Conservation (phyloP, 2,113 vertebrate species). For the Bubo blakistoni region DNA sequence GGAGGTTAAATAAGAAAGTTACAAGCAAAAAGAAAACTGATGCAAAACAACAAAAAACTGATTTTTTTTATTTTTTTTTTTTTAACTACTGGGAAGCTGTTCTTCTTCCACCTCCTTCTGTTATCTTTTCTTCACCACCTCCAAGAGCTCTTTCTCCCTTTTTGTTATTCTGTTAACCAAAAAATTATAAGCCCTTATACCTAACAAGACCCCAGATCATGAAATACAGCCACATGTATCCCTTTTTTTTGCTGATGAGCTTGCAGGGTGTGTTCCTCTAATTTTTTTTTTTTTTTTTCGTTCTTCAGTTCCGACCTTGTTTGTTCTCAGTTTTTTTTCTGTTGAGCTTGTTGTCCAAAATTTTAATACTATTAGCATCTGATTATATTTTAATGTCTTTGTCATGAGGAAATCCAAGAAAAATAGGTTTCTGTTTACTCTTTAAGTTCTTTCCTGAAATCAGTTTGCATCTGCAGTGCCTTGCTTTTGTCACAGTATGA, state of each 20-base stretch:
- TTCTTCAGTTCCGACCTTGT: not conserved
- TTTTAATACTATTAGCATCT: not conserved
- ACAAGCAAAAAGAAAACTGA: not conserved
- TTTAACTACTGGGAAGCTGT: not conserved
- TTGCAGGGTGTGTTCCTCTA: not conserved
- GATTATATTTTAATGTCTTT: not conserved
- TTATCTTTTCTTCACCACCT: not conserved
- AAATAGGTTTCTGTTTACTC: not conserved
- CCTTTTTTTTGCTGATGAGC: not conserved
- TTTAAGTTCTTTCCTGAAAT: not conserved
- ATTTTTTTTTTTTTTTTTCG: not conserved
- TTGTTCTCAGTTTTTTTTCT: not conserved
- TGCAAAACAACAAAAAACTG: not conserved
- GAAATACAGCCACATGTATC: not conserved
- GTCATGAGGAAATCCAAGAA: not conserved
- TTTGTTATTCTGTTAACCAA: not conserved
- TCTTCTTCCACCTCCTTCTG: not conserved
- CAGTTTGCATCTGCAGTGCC: not conserved
- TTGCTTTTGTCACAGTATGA: not conserved
- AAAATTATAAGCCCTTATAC: not conserved
- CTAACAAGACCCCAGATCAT: fast-evolving
- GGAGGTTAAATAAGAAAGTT: not conserved
- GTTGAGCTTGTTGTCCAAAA: not conserved
- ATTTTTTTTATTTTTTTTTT: not conserved
- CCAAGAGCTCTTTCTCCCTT: not conserved